phyloP scores from a whole-genome alignment of 1,140 invertebrate genomes.

The Dolichoris vasculosae region DNA sequence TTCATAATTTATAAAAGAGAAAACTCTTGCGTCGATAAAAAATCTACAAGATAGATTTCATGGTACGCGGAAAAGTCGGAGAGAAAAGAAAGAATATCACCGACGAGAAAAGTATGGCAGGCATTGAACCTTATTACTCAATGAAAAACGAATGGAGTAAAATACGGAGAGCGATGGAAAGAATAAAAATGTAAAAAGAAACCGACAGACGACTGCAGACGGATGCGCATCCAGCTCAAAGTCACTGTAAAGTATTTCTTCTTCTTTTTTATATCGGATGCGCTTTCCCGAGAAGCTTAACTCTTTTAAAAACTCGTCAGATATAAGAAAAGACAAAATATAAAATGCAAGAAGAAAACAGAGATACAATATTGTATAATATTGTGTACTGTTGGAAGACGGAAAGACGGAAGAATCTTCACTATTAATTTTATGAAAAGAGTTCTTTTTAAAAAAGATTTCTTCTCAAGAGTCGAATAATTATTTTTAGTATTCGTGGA shows the following conservation, averaged over 20 bases:
- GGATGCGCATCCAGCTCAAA: conserved; percentile 26
- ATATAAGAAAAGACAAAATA: background rate
- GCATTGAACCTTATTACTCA: conserved; percentile 26
- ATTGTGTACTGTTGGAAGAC: no score
- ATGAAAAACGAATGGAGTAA: background rate
- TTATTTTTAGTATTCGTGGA: conserved; percentile 4
- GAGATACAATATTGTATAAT: background rate
- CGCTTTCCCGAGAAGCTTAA: conserved; percentile 1
- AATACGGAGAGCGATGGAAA: background rate
- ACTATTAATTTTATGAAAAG: conserved; percentile 40
- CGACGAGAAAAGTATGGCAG: background rate
- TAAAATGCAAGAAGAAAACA: background rate
- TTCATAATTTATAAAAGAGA: background rate
- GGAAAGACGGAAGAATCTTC: background rate
- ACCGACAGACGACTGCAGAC: background rate
- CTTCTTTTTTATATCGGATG: conserved; percentile 17
- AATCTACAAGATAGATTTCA: background rate
- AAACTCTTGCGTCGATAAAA: background rate
- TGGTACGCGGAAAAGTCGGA: background rate
- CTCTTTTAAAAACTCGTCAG: conserved; percentile 32
- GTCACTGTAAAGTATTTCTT: conserved; percentile 19
- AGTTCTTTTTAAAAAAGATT: no score
- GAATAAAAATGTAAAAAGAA: conserved; percentile 19
- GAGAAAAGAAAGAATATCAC: background rate
- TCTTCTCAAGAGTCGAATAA: conserved; percentile 2